Conservation (phyloP, 2,797 vertebrate species). For the Bovichtus variegatus region DNA sequence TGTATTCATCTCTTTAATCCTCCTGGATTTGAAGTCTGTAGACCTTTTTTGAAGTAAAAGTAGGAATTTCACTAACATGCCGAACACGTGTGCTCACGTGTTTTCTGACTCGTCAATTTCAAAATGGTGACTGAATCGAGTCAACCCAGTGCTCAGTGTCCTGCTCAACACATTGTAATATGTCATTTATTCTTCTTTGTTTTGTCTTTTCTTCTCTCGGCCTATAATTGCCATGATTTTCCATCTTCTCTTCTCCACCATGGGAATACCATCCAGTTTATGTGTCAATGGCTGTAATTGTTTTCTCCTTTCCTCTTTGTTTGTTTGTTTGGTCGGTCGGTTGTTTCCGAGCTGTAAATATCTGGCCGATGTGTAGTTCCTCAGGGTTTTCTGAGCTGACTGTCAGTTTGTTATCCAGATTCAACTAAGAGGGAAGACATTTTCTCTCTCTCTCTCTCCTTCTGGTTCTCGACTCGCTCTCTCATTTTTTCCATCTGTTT, state of each 20-base stretch:
- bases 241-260: not conserved
- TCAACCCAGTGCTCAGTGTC: no score
- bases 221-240: not conserved
- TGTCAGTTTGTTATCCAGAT: slow-evolving; percentile 26
- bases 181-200: not conserved
- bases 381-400: not conserved
- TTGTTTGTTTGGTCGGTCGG: slow-evolving; percentile 12
- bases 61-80: no score
- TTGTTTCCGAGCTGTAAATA: slow-evolving; percentile 14
- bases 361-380: not conserved
- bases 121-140: not conserved
- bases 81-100: no score
- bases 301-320: not conserved
- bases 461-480: not conserved
- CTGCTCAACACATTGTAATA: not conserved
- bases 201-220: not conserved
- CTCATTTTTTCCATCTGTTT: not conserved
- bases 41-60: no score
- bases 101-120: not conserved
- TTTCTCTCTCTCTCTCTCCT: not conserved
- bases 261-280: not conserved
- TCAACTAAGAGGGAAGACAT: not conserved
- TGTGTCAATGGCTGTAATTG: not conserved
- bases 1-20: no score
- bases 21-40: no score